Percentiles rank a stretch among this genome's conserved stretches.
phyloP scores from a whole-genome alignment of 2,113 vertebrate genomes.

The Forbesichthys agassizii region DNA sequence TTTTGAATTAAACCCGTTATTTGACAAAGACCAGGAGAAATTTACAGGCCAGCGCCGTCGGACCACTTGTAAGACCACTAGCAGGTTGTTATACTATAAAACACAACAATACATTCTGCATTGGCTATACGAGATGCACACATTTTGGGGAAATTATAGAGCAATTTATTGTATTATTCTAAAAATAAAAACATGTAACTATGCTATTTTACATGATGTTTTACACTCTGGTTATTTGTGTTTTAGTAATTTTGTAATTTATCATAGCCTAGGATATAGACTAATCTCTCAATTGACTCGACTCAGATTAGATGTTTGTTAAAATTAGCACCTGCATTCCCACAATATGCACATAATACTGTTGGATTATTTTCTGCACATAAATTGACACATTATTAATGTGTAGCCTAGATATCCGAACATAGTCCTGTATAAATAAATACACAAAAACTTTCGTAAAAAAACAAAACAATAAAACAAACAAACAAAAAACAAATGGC shows the following conservation, averaged over 20 bases:
- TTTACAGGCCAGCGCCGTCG: constrained; percentile 85
- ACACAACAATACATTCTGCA: constrained; percentile 27
- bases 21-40: constrained; percentile 80
- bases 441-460: no score
- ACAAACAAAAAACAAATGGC: no score
- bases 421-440: no score
- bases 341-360: not conserved
- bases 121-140: no score
- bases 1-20: constrained; percentile 79
- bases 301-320: not conserved
- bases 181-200: no score
- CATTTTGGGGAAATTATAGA: no score
- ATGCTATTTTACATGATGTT: no score
- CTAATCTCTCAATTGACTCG: not conserved
- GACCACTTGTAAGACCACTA: constrained; percentile 81
- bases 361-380: not conserved
- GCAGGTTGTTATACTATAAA: constrained; percentile 36
- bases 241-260: not conserved
- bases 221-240: no score
- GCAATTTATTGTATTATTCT: no score
- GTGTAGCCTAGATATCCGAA: not conserved
- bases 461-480: no score
- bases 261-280: not conserved
- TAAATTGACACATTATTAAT: not conserved
- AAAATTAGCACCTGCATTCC: not conserved